Percentiles rank a stretch among this genome's conserved stretches.
These are phyloP conservation scores for Mastacembelus armatus DNA, from an alignment of 2,797 vertebrate species.

Conservation along the genomic window DNA sequence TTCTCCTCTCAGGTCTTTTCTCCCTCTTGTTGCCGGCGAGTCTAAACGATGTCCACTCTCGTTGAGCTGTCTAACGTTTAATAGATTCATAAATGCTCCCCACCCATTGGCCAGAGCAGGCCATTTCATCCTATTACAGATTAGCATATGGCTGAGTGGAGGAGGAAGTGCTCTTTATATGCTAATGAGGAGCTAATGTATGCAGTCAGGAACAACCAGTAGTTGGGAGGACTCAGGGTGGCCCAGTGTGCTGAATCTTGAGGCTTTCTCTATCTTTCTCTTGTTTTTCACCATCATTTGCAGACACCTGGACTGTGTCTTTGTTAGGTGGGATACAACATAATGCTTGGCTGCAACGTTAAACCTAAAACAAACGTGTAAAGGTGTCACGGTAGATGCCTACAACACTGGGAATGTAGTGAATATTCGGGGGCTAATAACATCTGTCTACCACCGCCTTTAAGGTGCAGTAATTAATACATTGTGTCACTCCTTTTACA, in stretches of 20 bases:
- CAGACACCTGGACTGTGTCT: conserved; percentile 30
- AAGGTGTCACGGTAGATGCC: too few relatives aligned
- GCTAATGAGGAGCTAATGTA: conserved; percentile 76
- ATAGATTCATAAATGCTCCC: conserved; percentile 70
- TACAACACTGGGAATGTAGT: not conserved
- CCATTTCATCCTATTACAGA: conserved; percentile 78
- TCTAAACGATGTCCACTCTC: conserved; percentile 54
- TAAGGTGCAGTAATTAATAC: not conserved
- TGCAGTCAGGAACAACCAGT: conserved; percentile 64
- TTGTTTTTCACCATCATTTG: conserved; percentile 29
- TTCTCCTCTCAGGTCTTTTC: conserved; percentile 10
- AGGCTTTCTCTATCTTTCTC: conserved; percentile 44
- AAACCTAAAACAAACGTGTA: conserved; percentile 16
- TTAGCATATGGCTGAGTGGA: conserved; percentile 78
- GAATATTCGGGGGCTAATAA: not conserved
- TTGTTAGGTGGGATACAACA: conserved; percentile 14
- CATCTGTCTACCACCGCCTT: not conserved
- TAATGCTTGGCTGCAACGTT: not conserved
- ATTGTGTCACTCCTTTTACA: not conserved
- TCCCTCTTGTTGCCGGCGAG: conserved; percentile 10
- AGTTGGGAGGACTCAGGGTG: conserved; percentile 58
- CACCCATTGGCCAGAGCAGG: conserved; percentile 69
- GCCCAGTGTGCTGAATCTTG: conserved; percentile 50
- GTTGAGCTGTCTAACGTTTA: conserved; percentile 71
- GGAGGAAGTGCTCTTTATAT: conserved; percentile 82